Evolutionary conservation across 2,113 vertebrate genomes (phyloP).

Genomic region (Centrocercus urophasianus): DNA sequence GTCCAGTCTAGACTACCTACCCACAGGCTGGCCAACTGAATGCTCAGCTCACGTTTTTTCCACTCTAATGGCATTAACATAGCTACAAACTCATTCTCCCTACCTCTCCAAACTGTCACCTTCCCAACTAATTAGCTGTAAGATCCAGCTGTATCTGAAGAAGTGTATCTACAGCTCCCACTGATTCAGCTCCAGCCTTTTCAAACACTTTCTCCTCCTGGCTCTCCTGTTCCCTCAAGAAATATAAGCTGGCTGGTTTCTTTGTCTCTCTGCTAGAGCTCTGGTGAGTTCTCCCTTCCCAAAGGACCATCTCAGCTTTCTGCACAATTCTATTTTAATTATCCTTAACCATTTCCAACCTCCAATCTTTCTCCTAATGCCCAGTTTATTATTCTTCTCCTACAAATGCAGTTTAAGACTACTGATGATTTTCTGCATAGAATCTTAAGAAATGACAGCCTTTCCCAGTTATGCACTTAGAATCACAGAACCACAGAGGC

Average conservation of each 20-base stretch:
- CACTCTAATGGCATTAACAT: background rate
- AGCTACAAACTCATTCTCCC: conserved; percentile 2
- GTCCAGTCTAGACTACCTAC: background rate
- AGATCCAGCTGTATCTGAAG: background rate
- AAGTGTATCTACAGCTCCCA: background rate
- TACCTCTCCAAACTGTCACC: background rate
- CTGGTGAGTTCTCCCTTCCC: background rate
- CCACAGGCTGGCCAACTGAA: background rate
- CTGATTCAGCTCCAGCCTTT: background rate
- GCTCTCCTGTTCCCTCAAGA: background rate
- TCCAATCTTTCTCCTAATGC: background rate
- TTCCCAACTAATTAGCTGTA: background rate
- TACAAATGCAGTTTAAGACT: background rate
- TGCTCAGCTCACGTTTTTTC: background rate
- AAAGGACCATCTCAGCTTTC: background rate
- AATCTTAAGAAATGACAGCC: background rate
- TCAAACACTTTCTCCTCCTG: background rate
- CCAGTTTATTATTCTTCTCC: background rate
- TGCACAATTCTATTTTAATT: background rate
- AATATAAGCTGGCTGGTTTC: background rate
- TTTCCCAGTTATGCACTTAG: background rate
- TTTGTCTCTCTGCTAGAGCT: background rate
- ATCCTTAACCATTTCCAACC: background rate
- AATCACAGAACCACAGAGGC: no score
- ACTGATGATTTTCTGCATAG: background rate